phyloP scores from a whole-genome alignment of 2,888 invertebrate species.

The Melipona beecheii region DNA sequence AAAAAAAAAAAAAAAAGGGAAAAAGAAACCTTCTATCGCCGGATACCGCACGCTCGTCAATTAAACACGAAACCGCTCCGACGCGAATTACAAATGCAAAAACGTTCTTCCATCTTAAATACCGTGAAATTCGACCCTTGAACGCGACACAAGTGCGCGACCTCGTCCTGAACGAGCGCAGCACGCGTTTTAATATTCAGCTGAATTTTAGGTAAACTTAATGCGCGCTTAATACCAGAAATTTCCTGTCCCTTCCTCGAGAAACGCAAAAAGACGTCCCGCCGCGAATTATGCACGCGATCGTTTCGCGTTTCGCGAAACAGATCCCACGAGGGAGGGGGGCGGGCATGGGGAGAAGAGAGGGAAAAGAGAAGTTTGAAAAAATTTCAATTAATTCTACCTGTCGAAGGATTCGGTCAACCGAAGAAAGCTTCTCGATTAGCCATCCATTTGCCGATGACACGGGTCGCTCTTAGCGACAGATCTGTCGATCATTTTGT shows the following conservation, averaged over 20 bases:
- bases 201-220: constrained; percentile 25
- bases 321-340: too few species aligned
- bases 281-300: not conserved
- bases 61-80: constrained; percentile 23
- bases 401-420: not conserved
- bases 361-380: too few species aligned
- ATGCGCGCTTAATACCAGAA: constrained; percentile 10
- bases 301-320: not conserved
- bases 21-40: not conserved
- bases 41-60: constrained; percentile 12
- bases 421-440: constrained; percentile 2
- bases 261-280: not conserved
- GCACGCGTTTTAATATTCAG: constrained; percentile 31
- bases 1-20: too few species aligned
- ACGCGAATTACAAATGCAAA: constrained; percentile 30
- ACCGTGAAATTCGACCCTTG: constrained; percentile 19
- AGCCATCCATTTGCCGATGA: constrained; percentile 14
- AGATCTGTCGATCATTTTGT: constrained; percentile 12
- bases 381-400: constrained; percentile 3
- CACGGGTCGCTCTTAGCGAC: constrained; percentile 18
- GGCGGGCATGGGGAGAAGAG: not conserved
- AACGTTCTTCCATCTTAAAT: constrained; percentile 19
- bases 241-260: not conserved
- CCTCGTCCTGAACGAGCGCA: constrained; percentile 13
- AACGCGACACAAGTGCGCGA: constrained; percentile 19